phyloP scores from a whole-genome alignment of 1,140 invertebrate genomes.

The Drosophila littoralis region DNA sequence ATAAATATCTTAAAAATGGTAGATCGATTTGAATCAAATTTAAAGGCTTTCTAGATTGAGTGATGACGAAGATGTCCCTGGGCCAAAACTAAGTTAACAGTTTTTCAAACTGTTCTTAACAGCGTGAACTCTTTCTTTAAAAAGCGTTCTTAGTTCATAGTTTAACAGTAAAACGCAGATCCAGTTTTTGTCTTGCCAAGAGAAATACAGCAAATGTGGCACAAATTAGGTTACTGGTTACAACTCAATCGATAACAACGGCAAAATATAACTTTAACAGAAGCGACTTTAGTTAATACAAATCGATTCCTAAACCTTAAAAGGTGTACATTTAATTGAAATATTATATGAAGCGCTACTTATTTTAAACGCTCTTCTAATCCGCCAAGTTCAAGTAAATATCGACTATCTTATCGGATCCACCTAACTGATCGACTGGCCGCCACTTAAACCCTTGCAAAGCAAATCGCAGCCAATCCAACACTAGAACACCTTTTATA shows the following conservation, averaged over 20 bases:
- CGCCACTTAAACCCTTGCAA: neutral
- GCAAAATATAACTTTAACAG: neutral
- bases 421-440: neutral
- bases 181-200: too few species aligned
- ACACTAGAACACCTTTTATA: neutral
- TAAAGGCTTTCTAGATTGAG: too few species aligned
- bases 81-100: too few species aligned
- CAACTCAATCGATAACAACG: neutral
- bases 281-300: neutral
- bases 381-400: neutral
- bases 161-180: too few species aligned
- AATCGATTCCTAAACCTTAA: neutral
- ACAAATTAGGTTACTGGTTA: neutral
- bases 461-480: neutral
- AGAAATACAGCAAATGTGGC: too few species aligned
- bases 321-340: neutral
- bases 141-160: too few species aligned
- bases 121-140: too few species aligned
- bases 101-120: too few species aligned
- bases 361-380: neutral
- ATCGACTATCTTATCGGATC: constrained; percentile 1
- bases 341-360: neutral
- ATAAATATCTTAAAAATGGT: too few species aligned
- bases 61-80: too few species aligned
- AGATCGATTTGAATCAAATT: too few species aligned